Conservation (phyloP, 2,888 invertebrate species). For the Habrosyne pyritoides region DNA sequence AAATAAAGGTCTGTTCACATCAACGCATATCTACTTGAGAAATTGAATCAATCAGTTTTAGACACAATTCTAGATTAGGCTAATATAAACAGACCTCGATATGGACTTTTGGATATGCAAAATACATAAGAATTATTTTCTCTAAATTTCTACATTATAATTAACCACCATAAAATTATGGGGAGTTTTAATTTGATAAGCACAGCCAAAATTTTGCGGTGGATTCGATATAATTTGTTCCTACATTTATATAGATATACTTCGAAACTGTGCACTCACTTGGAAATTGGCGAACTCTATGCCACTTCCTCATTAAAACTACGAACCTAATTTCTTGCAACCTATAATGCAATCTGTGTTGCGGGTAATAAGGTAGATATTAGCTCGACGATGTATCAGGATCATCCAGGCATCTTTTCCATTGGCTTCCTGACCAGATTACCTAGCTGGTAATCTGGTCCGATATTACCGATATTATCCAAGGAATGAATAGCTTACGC, state of each 20-base stretch:
- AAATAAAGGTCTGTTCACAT: constrained; percentile 9
- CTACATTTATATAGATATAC: constrained; percentile 34
- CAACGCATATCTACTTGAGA: not conserved
- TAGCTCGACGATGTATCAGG: too few species aligned
- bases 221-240: constrained; percentile 65
- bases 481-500: too few species aligned
- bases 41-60: not conserved
- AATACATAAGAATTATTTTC: constrained; percentile 21
- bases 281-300: constrained; percentile 28
- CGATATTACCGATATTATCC: too few species aligned
- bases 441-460: too few species aligned
- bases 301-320: not conserved
- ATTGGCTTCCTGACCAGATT: too few species aligned
- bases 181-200: constrained; percentile 61
- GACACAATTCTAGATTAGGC: not conserved
- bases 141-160: constrained; percentile 28
- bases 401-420: too few species aligned
- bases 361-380: too few species aligned
- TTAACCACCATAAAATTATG: constrained; percentile 54
- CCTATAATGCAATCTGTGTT: too few species aligned
- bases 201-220: constrained; percentile 78
- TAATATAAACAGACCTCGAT: constrained; percentile 34
- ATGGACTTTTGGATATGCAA: constrained; percentile 59
- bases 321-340: too few species aligned
- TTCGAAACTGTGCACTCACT: constrained; percentile 31